These are phyloP conservation scores for Parnassius orleans DNA, from an alignment of 2,888 invertebrate species.

Conservation along the genomic window DNA sequence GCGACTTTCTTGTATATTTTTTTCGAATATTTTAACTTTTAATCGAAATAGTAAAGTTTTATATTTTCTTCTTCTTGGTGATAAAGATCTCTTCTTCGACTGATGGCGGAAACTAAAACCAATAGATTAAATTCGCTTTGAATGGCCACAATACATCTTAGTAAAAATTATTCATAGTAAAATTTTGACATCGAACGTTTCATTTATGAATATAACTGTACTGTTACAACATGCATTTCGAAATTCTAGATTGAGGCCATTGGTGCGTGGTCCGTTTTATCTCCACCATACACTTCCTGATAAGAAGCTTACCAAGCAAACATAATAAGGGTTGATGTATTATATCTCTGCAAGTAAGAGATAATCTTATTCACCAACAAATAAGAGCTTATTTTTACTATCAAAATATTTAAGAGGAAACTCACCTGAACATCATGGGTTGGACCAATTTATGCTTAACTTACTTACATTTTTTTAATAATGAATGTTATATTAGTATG, in stretches of 20 bases:
- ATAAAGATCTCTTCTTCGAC: no score
- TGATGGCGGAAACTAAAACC: no score
- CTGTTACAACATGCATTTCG: slow-evolving; percentile 59
- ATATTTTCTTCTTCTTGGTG: no score
- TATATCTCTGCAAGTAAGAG: slow-evolving; percentile 45
- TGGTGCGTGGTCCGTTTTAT: slow-evolving; percentile 67
- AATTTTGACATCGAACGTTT: not conserved
- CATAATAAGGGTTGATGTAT: slow-evolving; percentile 68
- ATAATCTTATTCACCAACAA: slow-evolving; percentile 47
- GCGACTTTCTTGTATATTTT: no score
- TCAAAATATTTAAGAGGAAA: slow-evolving; percentile 30
- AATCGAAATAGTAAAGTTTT: no score
- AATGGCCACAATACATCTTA: no score
- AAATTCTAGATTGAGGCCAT: slow-evolving; percentile 54
- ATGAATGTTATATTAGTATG: no score
- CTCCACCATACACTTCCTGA: slow-evolving; percentile 74
- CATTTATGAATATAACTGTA: slow-evolving; percentile 49
- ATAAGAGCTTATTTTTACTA: slow-evolving; percentile 58
- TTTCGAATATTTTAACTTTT: no score
- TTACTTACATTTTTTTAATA: slow-evolving; percentile 39
- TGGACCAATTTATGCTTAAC: slow-evolving; percentile 51
- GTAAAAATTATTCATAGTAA: no score
- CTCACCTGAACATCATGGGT: slow-evolving; percentile 48
- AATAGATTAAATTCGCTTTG: no score
- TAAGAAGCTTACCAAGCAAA: slow-evolving; percentile 74